Base-by-base conservation (phyloP, 37 sponge, comb jelly and placozoan genomes). In the Chondrosia reniformis region DNA sequence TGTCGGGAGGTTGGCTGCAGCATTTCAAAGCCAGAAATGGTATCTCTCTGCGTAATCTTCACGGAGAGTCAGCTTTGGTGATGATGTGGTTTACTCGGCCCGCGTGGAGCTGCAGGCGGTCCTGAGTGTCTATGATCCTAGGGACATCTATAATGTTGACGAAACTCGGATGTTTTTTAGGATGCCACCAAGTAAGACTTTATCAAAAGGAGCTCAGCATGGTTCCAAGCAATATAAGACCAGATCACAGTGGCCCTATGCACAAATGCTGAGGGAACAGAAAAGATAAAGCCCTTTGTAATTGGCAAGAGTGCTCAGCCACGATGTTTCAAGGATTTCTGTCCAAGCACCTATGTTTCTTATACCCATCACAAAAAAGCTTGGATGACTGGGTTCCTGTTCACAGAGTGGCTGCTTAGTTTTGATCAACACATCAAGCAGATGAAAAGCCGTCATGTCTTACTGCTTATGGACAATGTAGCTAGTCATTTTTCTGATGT, bases 371-470 rank as follows among this genome's bases (percentile, higher is more conserved):
- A 66, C 67, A 66, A 10, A 17, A 66, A 66, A 17, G 67, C 67
- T 17, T 66, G 33, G 67, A 66, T 66, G 67, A 66, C 67, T 33
- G 67, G 67, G 67, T 66, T 37, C 67, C 32, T 66, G 32, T 66
- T 66, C 67, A 37, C 67, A 37, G 67, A 66, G 67, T 66, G 67
- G 67, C 67, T 66, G 67, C 67, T 37, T 39, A 36, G 36, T 66
- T 66, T 66, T 66, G 67, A 66, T 66, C 39, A 66, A 36, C 36
- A 66, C 67, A 66, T 66, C 17, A 66, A 66, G n/a, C n/a, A n/a
- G n/a, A 66, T 37, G 67, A 66, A 66, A 39, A 66, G 36, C 36
- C 38, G 67, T 19, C 67, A 36, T 19, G 67, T 66, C 36, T 66
- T 66, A 34, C 67, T 66, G 38, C 38, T 66, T 36, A 8, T 66